Evolutionary conservation across 2,888 invertebrate genomes (phyloP).

Genomic region (Melinopterus prodromus): DNA sequence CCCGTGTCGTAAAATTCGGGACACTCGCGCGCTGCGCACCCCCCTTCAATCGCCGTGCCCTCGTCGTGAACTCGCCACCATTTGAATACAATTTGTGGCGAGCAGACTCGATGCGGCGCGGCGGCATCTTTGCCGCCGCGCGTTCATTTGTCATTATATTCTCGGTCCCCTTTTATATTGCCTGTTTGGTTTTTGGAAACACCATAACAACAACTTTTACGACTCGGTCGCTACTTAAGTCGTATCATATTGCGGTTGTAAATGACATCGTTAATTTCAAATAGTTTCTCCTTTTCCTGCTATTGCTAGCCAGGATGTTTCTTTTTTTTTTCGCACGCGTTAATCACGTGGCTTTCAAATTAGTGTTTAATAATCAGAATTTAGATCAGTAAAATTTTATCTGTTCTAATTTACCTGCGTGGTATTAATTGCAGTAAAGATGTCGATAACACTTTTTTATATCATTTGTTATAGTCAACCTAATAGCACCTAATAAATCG

Average conservation of each 20-base stretch:
- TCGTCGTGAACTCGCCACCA: not conserved
- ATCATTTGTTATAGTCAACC: too few relatives aligned
- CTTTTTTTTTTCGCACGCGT: not conserved
- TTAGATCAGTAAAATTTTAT: too few relatives aligned
- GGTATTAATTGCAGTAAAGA: too few relatives aligned
- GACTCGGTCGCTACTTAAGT: not conserved
- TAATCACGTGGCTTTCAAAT: not conserved
- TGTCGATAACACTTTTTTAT: too few relatives aligned
- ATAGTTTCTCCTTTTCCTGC: not conserved
- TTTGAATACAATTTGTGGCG: slow-evolving; percentile 4
- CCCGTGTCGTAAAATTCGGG: slow-evolving; percentile 4
- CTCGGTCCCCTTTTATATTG: not conserved
- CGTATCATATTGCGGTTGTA: not conserved
- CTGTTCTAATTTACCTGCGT: too few relatives aligned
- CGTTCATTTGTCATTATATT: slow-evolving; percentile 4
- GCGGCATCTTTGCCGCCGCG: not conserved
- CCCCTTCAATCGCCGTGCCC: too few relatives aligned
- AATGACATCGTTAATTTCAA: not conserved
- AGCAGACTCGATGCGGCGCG: not conserved
- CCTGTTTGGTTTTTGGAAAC: not conserved
- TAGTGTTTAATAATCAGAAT: not conserved
- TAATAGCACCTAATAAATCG: too few relatives aligned
- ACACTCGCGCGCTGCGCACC: not conserved
- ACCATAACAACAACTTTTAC: not conserved
- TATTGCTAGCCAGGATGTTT: not conserved